phyloP scores from a whole-genome alignment of 2,888 invertebrate species.

The Platycheirus rosarum region DNA sequence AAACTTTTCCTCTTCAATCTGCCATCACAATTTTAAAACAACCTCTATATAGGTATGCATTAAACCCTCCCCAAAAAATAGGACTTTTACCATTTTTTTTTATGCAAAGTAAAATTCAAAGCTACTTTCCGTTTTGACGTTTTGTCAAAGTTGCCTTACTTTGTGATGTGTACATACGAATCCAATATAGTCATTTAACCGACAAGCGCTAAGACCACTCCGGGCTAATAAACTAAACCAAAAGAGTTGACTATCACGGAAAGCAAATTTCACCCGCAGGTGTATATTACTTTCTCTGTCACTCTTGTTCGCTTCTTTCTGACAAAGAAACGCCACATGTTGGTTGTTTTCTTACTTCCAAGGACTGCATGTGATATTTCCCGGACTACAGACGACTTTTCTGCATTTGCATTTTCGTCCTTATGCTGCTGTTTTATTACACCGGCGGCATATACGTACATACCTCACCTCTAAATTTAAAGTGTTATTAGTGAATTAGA shows the following conservation, averaged over 20 bases:
- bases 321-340: constrained; percentile 28
- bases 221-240: constrained; percentile 54
- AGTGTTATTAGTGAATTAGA: constrained; percentile 60
- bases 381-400: constrained; percentile 41
- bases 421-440: neutral
- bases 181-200: neutral
- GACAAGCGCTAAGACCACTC: constrained; percentile 42
- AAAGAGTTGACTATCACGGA: constrained; percentile 54
- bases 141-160: constrained; percentile 27
- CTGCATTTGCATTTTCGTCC: constrained; percentile 63
- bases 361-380: constrained; percentile 41
- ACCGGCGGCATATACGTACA: too few species aligned
- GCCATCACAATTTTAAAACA: constrained; percentile 2
- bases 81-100: constrained; percentile 1
- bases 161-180: neutral
- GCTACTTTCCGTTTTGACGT: constrained; percentile 33
- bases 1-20: constrained; percentile 23
- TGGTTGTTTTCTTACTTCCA: constrained; percentile 9
- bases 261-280: constrained; percentile 34
- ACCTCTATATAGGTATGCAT: neutral
- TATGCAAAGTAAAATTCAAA: constrained; percentile 24
- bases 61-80: constrained; percentile 7
- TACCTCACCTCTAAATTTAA: too few species aligned
- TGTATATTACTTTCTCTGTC: neutral
- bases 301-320: neutral